Percentiles rank a stretch among this genome's conserved stretches.
Evolutionary conservation across 2,888 invertebrate species (phyloP).

Genomic region (Chromoteleia sp.): DNA sequence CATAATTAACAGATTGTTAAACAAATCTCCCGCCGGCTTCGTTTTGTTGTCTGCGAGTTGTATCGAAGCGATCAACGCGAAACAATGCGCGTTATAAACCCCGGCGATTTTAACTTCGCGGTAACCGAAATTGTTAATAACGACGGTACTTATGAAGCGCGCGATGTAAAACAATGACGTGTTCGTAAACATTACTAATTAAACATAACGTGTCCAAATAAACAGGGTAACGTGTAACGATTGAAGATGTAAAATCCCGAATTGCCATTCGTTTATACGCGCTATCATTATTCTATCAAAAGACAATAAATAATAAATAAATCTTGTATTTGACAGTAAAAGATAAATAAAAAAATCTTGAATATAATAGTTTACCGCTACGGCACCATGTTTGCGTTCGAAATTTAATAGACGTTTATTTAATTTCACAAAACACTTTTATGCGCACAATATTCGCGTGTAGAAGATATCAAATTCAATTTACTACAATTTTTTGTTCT

Average conservation of each 20-base stretch:
- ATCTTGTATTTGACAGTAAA: too few relatives aligned
- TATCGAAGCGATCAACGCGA: not conserved
- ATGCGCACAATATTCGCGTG: too few relatives aligned
- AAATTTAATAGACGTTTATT: too few relatives aligned
- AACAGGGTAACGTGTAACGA: not conserved
- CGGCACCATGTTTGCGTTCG: too few relatives aligned
- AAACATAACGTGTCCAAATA: conserved; percentile 14
- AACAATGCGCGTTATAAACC: not conserved
- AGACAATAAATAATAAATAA: too few relatives aligned
- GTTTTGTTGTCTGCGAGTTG: conserved; percentile 11
- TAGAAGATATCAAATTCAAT: too few relatives aligned
- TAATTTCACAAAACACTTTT: too few relatives aligned
- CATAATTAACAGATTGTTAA: conserved; percentile 43
- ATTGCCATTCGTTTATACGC: conserved; percentile 7
- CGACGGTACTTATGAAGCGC: conserved; percentile 1
- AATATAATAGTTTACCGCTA: too few relatives aligned
- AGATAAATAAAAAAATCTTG: too few relatives aligned
- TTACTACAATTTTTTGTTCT: too few relatives aligned
- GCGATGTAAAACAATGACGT: conserved; percentile 5
- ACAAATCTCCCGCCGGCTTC: conserved; percentile 3
- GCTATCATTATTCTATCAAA: conserved; percentile 1
- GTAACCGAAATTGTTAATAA: conserved; percentile 27
- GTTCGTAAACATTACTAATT: conserved; percentile 10
- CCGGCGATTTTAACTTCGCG: too few relatives aligned
- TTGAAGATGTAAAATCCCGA: not conserved